Evolutionary conservation across 2,797 vertebrate species (phyloP).

Genomic region (Ispidina lecontei): DNA sequence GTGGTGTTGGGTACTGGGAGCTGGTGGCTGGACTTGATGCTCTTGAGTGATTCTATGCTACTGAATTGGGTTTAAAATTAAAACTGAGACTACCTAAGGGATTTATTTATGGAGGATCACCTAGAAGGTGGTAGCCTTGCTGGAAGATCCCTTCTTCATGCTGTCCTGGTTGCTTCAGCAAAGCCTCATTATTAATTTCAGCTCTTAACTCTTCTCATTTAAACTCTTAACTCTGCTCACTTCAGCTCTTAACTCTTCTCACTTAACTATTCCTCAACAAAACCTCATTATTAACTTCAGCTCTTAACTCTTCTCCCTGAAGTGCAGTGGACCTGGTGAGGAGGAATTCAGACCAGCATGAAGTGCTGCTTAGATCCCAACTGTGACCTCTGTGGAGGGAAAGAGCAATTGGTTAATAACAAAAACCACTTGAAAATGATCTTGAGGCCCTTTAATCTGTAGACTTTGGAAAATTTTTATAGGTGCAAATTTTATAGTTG

Average conservation of each 20-base stretch:
- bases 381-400: neutral
- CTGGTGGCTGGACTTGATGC: too few species aligned
- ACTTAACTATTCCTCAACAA: too few species aligned
- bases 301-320: neutral
- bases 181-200: neutral
- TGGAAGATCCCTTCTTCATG: neutral
- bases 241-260: too few species aligned
- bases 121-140: neutral
- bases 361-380: neutral
- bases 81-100: neutral
- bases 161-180: neutral
- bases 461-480: neutral
- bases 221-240: too few species aligned
- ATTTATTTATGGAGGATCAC: neutral
- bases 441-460: neutral
- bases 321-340: neutral
- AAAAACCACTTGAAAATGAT: neutral
- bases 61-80: neutral
- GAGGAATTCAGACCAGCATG: neutral
- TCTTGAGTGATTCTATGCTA: too few species aligned
- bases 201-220: neutral
- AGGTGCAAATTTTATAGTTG: too few species aligned
- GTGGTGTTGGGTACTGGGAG: rapidly evolving
- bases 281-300: too few species aligned
- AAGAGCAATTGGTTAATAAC: neutral